Conservation (phyloP, 2,113 vertebrate species). For the Cynocephalus volans region DNA sequence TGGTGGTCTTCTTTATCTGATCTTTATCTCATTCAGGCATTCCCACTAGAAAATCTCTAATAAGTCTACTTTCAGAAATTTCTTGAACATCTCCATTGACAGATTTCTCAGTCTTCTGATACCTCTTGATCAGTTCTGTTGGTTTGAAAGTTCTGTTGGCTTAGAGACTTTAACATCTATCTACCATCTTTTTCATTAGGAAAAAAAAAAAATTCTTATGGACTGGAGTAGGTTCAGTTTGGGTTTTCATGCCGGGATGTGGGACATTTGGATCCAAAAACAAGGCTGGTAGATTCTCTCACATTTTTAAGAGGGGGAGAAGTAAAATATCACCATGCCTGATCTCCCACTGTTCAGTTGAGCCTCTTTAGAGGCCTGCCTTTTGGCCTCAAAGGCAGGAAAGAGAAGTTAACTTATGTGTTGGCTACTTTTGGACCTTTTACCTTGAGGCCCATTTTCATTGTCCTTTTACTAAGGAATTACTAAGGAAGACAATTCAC, state of each 20-base stretch:
- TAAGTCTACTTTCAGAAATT: background rate
- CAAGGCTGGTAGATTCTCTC: background rate
- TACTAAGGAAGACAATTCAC: background rate
- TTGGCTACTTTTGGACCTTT: conserved; percentile 14
- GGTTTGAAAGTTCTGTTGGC: background rate
- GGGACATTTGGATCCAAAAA: background rate
- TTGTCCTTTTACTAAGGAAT: background rate
- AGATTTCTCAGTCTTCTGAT: background rate
- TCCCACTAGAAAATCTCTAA: background rate
- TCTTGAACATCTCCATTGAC: background rate
- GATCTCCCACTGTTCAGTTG: background rate
- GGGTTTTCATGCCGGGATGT: background rate
- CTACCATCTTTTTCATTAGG: background rate
- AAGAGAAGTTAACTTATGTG: background rate
- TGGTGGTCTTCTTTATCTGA: background rate
- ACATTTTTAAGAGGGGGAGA: background rate
- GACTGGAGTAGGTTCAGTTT: background rate
- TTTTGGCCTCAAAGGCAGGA: background rate
- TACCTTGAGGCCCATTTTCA: background rate
- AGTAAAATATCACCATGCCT: background rate
- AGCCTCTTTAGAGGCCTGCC: background rate
- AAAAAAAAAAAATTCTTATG: background rate
- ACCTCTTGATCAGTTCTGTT: background rate
- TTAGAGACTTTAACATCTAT: background rate
- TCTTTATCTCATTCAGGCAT: background rate